phyloP scores from a whole-genome alignment of 1,140 invertebrate genomes.

The Zaprionus africanus region DNA sequence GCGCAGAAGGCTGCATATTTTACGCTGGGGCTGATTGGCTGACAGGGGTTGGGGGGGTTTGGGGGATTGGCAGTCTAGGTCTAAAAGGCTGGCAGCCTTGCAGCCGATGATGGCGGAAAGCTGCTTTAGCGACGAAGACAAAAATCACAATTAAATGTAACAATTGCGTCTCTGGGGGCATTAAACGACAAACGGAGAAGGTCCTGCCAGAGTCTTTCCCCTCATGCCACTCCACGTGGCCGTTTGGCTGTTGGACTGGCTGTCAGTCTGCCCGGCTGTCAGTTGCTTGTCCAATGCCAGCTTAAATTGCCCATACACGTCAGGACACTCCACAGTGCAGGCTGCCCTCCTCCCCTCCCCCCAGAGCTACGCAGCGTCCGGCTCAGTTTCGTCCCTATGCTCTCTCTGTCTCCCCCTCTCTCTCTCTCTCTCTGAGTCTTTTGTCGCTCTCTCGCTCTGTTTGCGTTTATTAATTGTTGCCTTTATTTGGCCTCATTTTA shows the following conservation, averaged over 20 bases:
- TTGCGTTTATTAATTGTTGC: slow-evolving; percentile 82
- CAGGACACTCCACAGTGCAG: slow-evolving; percentile 48
- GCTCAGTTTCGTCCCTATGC: slow-evolving; percentile 49
- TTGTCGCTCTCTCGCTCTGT: slow-evolving; percentile 48
- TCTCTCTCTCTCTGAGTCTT: neutral
- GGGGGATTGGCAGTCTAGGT: neutral
- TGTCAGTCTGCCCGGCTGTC: slow-evolving; percentile 48
- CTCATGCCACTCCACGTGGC: neutral
- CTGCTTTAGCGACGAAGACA: slow-evolving; percentile 57
- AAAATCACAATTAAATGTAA: slow-evolving; percentile 83
- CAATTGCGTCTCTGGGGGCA: slow-evolving; percentile 80
- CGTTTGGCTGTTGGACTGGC: slow-evolving; percentile 2
- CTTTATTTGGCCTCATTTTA: slow-evolving; percentile 82
- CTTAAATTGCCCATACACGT: slow-evolving; percentile 82
- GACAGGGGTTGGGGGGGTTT: too few relatives aligned
- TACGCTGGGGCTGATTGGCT: slow-evolving; percentile 34
- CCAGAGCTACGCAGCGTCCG: slow-evolving; percentile 38
- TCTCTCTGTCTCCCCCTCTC: slow-evolving; percentile 12
- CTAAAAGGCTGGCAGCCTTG: slow-evolving; percentile 28
- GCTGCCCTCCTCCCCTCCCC: neutral
- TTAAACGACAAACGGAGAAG: slow-evolving; percentile 58
- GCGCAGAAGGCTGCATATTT: slow-evolving; percentile 69
- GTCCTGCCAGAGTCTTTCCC: neutral
- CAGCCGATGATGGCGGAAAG: slow-evolving; percentile 39
- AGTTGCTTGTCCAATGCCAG: slow-evolving; percentile 80